These are phyloP conservation scores for Calidris pugnax DNA, from an alignment of 2,113 vertebrate genomes.

Conservation along the genomic window DNA sequence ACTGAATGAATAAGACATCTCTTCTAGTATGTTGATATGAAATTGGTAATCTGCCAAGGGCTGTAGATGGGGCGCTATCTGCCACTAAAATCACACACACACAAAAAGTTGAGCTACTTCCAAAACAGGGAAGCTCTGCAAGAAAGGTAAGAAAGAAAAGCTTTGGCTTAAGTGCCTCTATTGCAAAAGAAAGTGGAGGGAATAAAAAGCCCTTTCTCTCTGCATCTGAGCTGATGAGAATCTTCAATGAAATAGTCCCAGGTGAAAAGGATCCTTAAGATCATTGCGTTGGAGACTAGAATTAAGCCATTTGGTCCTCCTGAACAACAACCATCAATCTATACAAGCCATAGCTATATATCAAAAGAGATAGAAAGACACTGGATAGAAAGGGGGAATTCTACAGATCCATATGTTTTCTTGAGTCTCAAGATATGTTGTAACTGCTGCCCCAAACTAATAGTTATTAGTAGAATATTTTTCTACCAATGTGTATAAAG, in stretches of 20 bases:
- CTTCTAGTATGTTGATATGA: background rate
- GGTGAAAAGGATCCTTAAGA: background rate
- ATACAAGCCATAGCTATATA: rapidly evolving
- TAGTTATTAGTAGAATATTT: background rate
- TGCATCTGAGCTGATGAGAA: background rate
- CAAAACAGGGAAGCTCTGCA: background rate
- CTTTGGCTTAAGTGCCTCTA: background rate
- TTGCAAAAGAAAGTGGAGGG: background rate
- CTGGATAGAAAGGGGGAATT: background rate
- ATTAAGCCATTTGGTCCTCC: background rate
- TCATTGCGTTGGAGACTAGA: background rate
- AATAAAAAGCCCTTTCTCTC: background rate
- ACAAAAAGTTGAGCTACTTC: background rate
- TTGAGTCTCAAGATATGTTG: background rate
- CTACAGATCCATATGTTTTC: rapidly evolving
- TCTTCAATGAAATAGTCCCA: background rate
- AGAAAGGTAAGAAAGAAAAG: background rate
- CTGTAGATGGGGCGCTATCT: background rate
- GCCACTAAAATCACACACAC: background rate
- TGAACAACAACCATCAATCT: background rate
- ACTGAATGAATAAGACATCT: background rate
- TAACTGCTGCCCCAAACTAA: background rate
- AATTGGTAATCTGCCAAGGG: background rate
- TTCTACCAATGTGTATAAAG: background rate
- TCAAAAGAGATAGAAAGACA: background rate